Conservation (phyloP, 2,113 vertebrate species). For the Fulica atra region DNA sequence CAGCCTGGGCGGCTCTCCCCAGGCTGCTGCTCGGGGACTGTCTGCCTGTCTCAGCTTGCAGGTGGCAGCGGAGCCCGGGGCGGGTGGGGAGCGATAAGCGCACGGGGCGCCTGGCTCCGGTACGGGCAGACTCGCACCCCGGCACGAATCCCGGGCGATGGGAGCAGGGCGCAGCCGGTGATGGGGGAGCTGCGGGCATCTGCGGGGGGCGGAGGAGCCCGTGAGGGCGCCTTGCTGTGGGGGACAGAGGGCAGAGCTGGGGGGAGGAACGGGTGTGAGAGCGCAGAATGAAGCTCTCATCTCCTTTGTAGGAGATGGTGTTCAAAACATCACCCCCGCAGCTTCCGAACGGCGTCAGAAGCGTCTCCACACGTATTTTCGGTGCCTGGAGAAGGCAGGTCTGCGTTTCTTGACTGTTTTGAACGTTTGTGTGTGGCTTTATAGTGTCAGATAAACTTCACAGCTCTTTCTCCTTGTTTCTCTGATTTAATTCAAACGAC, state of each 20-base stretch:
- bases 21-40: not conserved
- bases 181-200: accelerated
- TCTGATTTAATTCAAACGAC: not conserved
- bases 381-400: not conserved
- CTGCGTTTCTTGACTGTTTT: not conserved
- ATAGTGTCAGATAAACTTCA: not conserved
- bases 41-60: not conserved
- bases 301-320: accelerated
- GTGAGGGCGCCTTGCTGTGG: accelerated
- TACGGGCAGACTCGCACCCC: no score
- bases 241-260: not conserved
- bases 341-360: not conserved
- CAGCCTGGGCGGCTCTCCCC: not conserved
- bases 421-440: not conserved
- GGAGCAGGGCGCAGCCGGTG: not conserved
- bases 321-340: not conserved
- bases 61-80: not conserved
- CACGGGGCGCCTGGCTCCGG: not conserved
- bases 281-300: accelerated
- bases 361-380: accelerated
- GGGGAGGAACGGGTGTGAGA: accelerated
- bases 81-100: not conserved
- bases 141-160: not conserved
- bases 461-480: not conserved
- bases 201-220: not conserved